These are phyloP conservation scores for Leucania comma DNA, from an alignment of 2,888 invertebrate genomes.

Conservation along the genomic window DNA sequence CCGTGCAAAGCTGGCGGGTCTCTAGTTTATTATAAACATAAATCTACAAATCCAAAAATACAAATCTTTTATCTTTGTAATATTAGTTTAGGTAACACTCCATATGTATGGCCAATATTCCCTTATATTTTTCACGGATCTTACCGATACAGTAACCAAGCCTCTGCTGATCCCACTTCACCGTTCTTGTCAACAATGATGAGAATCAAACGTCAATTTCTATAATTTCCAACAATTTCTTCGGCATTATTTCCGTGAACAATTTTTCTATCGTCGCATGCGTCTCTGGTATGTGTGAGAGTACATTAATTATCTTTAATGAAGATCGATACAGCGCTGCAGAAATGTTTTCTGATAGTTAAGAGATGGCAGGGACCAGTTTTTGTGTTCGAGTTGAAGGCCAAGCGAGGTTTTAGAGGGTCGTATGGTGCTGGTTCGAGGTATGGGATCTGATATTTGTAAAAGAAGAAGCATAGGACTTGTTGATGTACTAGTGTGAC, in stretches of 20 bases:
- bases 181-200: slow-evolving; percentile 42
- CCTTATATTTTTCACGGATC: neutral
- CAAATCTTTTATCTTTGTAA: too few species aligned
- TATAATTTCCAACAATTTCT: slow-evolving; percentile 58
- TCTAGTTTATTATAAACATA: too few species aligned
- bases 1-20: too few species aligned
- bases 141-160: neutral
- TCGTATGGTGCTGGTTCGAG: too few species aligned
- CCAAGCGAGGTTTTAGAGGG: neutral
- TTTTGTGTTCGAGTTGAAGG: neutral
- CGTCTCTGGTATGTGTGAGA: slow-evolving; percentile 31
- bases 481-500: too few species aligned
- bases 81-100: neutral
- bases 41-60: too few species aligned
- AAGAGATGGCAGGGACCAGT: neutral
- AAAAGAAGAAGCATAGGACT: too few species aligned
- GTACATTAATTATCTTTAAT: slow-evolving; percentile 41
- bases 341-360: slow-evolving; percentile 18
- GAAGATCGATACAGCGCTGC: slow-evolving; percentile 29
- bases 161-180: neutral
- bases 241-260: slow-evolving; percentile 56
- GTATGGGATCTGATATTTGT: too few species aligned
- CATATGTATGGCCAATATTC: neutral
- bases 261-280: slow-evolving; percentile 41
- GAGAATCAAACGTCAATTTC: slow-evolving; percentile 58